Percentiles rank a stretch among this genome's conserved stretches.
phyloP scores from a whole-genome alignment of 2,888 invertebrate species.

The Hypomecis atomaria region DNA sequence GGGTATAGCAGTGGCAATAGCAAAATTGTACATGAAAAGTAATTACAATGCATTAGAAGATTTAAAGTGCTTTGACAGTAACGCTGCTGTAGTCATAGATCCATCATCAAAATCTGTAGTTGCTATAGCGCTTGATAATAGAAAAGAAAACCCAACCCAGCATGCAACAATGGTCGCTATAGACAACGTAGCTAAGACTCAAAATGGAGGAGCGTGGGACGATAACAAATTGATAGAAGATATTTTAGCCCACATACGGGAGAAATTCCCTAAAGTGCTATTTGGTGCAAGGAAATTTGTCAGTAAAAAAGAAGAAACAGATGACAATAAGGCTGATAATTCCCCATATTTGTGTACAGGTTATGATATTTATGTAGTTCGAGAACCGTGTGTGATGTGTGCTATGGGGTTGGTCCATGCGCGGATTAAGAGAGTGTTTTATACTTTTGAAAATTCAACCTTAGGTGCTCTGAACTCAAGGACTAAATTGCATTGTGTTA shows the following conservation, averaged over 20 bases:
- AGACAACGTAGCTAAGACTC: constrained; percentile 93
- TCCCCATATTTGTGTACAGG: constrained; percentile 94
- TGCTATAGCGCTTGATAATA: constrained; percentile 86
- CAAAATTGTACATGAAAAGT: constrained; percentile 47
- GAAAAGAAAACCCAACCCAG: constrained; percentile 87
- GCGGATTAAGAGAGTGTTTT: constrained; percentile 93
- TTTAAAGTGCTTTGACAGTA: constrained; percentile 46
- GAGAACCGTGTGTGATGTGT: constrained; percentile 97
- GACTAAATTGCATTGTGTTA: constrained; percentile 90
- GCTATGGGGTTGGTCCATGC: constrained; percentile 97
- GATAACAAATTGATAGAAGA: constrained; percentile 47
- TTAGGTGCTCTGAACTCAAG: constrained; percentile 90
- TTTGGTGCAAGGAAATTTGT: constrained; percentile 78
- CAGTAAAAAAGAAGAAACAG: constrained; percentile 57
- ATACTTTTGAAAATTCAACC: constrained; percentile 76
- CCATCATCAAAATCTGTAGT: constrained; percentile 87
- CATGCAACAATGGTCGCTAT: constrained; percentile 94
- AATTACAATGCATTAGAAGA: constrained; percentile 28
- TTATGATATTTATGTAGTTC: constrained; percentile 91
- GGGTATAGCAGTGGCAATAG: constrained; percentile 83
- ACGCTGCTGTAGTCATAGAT: constrained; percentile 88
- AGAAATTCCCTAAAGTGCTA: constrained; percentile 60
- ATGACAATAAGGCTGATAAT: constrained; percentile 51
- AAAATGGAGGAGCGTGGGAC: constrained; percentile 91
- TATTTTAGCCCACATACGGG: constrained; percentile 63